Evolutionary conservation across 2,888 invertebrate genomes (phyloP), one percentile per base, ranked within the genome.

Genomic region (Panopea generosa): DNA sequence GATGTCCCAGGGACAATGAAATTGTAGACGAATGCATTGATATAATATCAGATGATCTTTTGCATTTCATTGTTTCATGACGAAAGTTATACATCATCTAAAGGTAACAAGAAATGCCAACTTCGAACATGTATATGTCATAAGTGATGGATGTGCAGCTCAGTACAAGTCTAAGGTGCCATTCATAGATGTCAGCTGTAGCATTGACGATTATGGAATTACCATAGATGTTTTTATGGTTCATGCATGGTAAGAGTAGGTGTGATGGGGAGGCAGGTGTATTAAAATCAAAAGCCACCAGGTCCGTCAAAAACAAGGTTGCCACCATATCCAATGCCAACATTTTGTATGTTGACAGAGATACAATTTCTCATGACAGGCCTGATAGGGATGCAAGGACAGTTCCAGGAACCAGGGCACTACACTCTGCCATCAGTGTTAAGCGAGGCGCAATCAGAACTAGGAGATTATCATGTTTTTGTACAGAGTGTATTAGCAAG

Each of bases 251-350:
- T 22, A 76, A 76, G 29, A 77, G 71, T 26, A 45, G 71, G 22
- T 77, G 71, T 27, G 67, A 71, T 52, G 69, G 75, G 1, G 75
- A 75, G 50, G 76, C 61, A 24, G 76, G 76, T 20, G 53, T 67
- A 4, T n/a, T 67, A 16, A 67, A 67, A 33, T 67, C 62, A 22
- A 62, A 33, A 47, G 76, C 59, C 29, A 52, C 71, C 0, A 77
- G 71, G 49, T 56, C 33, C 2, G 57, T 59, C 0, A 77, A 62
- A 59, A 77, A 67, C 45, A 52, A 59, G 24, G 45, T 55, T 3
- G 67, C 45, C 2, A 27, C 22, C 16, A 63, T 71, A 33, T 33
- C 33, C 33, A 33, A 7, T 7, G 6, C 4, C 33, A 11, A 33
- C 4, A 11, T 7, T 7, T 11, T 33, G 33, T 33, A 33, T 33